phyloP scores from a whole-genome alignment of 2,888 invertebrate species.

The Cryptus armator region DNA sequence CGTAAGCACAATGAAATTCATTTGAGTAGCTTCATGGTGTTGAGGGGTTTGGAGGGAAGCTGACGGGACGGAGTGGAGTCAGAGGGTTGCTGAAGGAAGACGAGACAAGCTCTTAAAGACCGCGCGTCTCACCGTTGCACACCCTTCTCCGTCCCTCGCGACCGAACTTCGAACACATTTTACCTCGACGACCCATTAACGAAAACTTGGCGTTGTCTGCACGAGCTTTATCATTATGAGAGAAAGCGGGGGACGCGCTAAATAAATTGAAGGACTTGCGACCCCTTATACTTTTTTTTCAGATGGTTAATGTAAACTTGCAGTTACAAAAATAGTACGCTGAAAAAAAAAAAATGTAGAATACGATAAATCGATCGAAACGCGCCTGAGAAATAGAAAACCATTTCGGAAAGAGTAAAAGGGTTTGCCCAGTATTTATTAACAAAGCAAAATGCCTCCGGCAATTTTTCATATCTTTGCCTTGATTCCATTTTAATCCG shows the following conservation, averaged over 20 bases:
- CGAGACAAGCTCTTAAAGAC: conserved; percentile 80
- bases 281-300: background rate
- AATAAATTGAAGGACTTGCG: conserved; percentile 65
- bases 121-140: conserved; percentile 38
- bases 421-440: too few relatives aligned
- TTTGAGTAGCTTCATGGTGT: conserved; percentile 65
- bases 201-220: conserved; percentile 73
- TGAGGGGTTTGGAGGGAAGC: background rate
- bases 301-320: background rate
- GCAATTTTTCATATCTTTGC: too few relatives aligned
- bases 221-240: conserved; percentile 75
- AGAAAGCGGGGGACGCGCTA: conserved; percentile 53
- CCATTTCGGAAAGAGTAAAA: too few relatives aligned
- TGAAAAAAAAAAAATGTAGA: background rate
- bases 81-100: conserved; percentile 39
- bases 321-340: background rate
- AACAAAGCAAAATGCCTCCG: too few relatives aligned
- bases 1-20: conserved; percentile 76
- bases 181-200: conserved; percentile 76
- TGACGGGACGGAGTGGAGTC: background rate
- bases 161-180: conserved; percentile 81
- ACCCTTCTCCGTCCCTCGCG: conserved; percentile 67
- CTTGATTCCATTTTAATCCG: too few relatives aligned
- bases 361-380: background rate
- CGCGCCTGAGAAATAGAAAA: background rate